These are phyloP conservation scores for Meiosimyza decipiens DNA, from an alignment of 2,888 invertebrate genomes.

Conservation along the genomic window DNA sequence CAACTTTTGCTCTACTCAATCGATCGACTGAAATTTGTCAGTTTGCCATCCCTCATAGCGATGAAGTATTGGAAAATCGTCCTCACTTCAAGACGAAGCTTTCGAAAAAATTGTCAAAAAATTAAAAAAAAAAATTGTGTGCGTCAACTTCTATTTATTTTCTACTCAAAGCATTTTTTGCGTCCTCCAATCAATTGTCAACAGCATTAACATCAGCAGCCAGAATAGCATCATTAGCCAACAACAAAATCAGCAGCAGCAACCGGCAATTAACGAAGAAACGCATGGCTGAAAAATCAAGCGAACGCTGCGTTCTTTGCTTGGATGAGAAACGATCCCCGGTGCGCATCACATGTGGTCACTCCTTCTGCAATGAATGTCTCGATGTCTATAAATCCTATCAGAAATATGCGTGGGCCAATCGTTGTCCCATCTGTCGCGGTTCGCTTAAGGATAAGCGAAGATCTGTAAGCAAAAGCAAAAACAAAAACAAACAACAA, in stretches of 20 bases:
- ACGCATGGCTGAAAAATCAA: conserved; percentile 23
- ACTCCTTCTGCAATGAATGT: conserved; percentile 47
- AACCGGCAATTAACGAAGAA: background rate
- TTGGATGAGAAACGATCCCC: conserved; percentile 48
- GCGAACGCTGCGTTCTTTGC: conserved; percentile 44
- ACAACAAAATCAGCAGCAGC: background rate
- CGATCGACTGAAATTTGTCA: too few relatives aligned
- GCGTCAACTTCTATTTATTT: conserved; percentile 35
- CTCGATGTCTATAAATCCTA: conserved; percentile 44
- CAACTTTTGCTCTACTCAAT: too few relatives aligned
- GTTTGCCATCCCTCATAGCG: too few relatives aligned
- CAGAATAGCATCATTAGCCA: too few relatives aligned
- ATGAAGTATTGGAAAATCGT: background rate
- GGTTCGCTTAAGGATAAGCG: conserved; percentile 38
- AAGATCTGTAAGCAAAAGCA: conserved; percentile 38
- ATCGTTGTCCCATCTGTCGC: conserved; percentile 47
- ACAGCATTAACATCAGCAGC: conserved; percentile 10
- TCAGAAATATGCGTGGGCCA: conserved; percentile 44
- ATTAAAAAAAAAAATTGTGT: conserved; percentile 12
- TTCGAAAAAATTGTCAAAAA: conserved; percentile 33
- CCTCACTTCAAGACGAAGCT: conserved; percentile 10
- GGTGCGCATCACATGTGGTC: conserved; percentile 45
- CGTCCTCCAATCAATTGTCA: conserved; percentile 17
- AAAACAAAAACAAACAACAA: background rate
- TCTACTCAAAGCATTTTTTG: conserved; percentile 32